Base-by-base conservation (phyloP, 2,113 vertebrate genomes). In the Agapornis roseicollis region DNA sequence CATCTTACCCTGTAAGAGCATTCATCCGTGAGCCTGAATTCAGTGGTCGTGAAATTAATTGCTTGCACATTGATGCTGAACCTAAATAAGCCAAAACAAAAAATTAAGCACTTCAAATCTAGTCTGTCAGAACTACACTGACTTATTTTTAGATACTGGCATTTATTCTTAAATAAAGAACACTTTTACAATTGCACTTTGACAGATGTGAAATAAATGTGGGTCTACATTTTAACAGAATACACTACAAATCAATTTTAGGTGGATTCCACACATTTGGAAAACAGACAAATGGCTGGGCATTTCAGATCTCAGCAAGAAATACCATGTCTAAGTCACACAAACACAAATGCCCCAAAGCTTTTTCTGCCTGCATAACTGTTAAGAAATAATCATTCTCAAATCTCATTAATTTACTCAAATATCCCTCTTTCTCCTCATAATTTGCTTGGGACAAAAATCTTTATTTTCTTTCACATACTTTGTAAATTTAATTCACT, bases 1-100 rank as follows among this genome's bases (percentile, higher is more conserved):
- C 74, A 91, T 89, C 97, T 96, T 98, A 98, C 98, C 98, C 24
- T 70, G 69, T 95, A 92, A 90, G 96, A 89, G 93, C 97, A 97
- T 87, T 97, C 96, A 68, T 98, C 92, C 88, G 98, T 90, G 52
- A 99, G 97, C 64, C 97, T 98, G 97, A 99, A 99, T 97, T 99
- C 99, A 9, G 93, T 96, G 55, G 99, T 99, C 88, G 98, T 99
- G 95, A 99, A 98, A 97, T 99, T 99, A 95, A 99, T 96, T 65
- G 97, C 97, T 50, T 98, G 98, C 22, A 97, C 97, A 90, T 98
- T 98, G 71, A 98, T 97, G 79, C 98, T 98, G 61, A 99, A 99
- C 99, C 99, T 99, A 96, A 73, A 98, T 52, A 97, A 95, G 94
- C 10, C 88, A 80, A 94, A 92, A 85, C 73, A 63, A 92, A 84